These are phyloP conservation scores for Mylabris phalerata DNA, from an alignment of 1,140 invertebrate genomes.

Conservation along the genomic window DNA sequence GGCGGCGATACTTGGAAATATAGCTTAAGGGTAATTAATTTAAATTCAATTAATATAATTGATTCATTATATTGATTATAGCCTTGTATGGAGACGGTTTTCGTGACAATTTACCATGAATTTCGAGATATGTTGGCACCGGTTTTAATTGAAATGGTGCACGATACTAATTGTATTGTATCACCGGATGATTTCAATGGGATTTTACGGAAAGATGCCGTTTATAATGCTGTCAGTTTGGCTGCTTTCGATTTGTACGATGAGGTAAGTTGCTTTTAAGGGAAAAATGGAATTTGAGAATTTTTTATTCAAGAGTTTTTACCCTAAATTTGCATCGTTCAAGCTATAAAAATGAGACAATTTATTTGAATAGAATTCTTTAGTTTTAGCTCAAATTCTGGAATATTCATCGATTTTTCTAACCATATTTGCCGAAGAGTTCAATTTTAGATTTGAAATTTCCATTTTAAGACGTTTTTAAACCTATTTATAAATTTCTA, in stretches of 20 bases:
- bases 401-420: too few relatives aligned
- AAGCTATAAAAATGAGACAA: too few relatives aligned
- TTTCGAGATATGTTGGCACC: constrained; percentile 63
- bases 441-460: too few relatives aligned
- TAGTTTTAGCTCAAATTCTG: too few relatives aligned
- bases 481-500: too few relatives aligned
- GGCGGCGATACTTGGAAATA: constrained; percentile 89
- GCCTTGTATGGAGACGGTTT: constrained; percentile 82
- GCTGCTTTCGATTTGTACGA: constrained; percentile 89
- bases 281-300: too few relatives aligned
- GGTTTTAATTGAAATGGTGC: constrained; percentile 67
- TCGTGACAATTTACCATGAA: constrained; percentile 75
- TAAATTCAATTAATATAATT: background rate
- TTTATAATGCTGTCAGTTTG: constrained; percentile 87
- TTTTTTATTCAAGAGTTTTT: background rate
- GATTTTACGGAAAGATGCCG: constrained; percentile 86
- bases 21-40: constrained; percentile 64
- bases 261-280: constrained; percentile 53
- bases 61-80: constrained; percentile 44
- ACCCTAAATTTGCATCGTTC: too few relatives aligned
- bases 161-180: constrained; percentile 55
- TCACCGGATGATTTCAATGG: constrained; percentile 63
- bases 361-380: too few relatives aligned
- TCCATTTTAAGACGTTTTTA: too few relatives aligned
- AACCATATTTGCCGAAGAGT: too few relatives aligned